Conservation (phyloP, 2,797 vertebrate genomes). For the Malurus leucopterus region DNA sequence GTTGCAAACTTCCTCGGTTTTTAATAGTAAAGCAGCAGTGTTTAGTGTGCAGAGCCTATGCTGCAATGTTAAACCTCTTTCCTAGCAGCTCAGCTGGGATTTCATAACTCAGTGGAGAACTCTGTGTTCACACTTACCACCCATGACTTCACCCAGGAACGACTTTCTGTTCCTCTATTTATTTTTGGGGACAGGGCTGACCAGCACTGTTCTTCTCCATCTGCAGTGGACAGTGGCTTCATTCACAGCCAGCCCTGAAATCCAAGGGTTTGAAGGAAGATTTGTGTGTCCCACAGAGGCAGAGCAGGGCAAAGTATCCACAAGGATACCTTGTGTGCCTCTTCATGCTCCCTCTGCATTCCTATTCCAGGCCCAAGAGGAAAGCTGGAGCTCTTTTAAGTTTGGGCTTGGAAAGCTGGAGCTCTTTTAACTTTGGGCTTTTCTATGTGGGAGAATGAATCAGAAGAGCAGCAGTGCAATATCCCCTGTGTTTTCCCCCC, state of each 20-base stretch:
- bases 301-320: not conserved
- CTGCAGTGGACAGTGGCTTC: not conserved
- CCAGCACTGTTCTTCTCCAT: not conserved
- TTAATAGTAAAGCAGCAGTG: not conserved
- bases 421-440: not conserved
- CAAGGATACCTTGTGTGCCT: not conserved
- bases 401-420: not conserved
- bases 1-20: constrained; percentile 40
- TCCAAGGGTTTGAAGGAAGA: not conserved
- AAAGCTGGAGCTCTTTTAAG: not conserved
- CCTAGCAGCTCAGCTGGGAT: constrained; percentile 15
- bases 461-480: not conserved
- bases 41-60: not conserved
- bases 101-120: constrained; percentile 17
- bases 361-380: not conserved
- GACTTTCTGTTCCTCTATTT: constrained; percentile 49
- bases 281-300: not conserved
- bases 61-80: not conserved
- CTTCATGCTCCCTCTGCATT: not conserved
- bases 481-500: not conserved
- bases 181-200: not conserved
- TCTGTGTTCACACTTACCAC: not conserved
- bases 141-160: not conserved
- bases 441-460: not conserved
- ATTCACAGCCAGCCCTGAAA: not conserved